Conservation (phyloP, 2,113 vertebrate species). For the Rhagologus leucostigma region DNA sequence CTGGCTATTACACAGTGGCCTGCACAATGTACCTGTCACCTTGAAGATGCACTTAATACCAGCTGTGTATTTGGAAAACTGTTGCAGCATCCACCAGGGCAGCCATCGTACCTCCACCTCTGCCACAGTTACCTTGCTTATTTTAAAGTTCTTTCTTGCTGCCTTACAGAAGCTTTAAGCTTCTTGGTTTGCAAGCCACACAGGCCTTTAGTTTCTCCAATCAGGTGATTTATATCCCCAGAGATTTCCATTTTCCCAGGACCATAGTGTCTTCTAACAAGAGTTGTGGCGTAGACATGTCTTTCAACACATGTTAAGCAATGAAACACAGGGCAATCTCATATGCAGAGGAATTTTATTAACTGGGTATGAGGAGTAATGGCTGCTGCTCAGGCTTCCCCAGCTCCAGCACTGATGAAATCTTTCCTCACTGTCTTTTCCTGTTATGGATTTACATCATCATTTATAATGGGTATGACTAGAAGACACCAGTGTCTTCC, state of each 20-base stretch:
- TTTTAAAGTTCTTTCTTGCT: neutral
- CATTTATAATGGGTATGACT: neutral
- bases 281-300: neutral
- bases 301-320: neutral
- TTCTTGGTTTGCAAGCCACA: neutral
- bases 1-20: neutral
- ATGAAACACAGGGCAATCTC: neutral
- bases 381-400: neutral
- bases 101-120: neutral
- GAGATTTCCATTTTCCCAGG: neutral
- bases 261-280: neutral
- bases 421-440: neutral
- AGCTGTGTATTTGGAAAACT: neutral
- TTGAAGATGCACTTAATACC: neutral
- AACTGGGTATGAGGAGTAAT: neutral
- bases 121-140: neutral
- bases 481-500: neutral
- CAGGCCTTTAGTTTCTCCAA: neutral
- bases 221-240: neutral
- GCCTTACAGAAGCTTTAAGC: neutral
- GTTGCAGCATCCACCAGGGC: neutral
- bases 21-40: neutral
- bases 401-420: neutral
- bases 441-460: neutral
- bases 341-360: neutral